These are phyloP conservation scores for Sebastes steindachneri DNA, from an alignment of 2,797 vertebrate species.

Conservation along the genomic window DNA sequence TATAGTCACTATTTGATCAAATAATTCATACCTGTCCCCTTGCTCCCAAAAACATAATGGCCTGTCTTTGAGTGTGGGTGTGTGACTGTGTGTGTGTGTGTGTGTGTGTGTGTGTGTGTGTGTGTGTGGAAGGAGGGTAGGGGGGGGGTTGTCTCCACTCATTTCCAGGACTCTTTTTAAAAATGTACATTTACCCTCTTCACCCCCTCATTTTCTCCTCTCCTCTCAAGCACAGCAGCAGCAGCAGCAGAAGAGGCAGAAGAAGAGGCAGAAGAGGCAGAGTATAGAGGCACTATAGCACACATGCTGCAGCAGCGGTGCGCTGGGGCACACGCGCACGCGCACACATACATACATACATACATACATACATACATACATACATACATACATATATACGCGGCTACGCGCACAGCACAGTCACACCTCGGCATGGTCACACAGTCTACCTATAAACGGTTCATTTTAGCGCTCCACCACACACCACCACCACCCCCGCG, in stretches of 20 bases:
- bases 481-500: not conserved
- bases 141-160: not conserved
- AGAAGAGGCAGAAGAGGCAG: not conserved
- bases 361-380: not conserved
- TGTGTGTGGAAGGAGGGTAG: not conserved
- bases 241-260: not conserved
- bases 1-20: not conserved
- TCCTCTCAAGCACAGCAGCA: slow-evolving; percentile 29
- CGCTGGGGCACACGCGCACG: slow-evolving; percentile 49
- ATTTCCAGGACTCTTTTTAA: slow-evolving; percentile 15
- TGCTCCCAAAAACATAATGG: not conserved
- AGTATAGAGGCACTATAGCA: slow-evolving; percentile 23
- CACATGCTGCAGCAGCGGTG: slow-evolving; percentile 75
- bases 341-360: slow-evolving; percentile 18
- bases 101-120: not conserved
- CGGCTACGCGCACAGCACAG: slow-evolving; percentile 42
- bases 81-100: not conserved
- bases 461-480: slow-evolving; percentile 1
- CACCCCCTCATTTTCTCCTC: slow-evolving; percentile 49
- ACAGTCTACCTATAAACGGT: slow-evolving; percentile 30
- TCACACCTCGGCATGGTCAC: slow-evolving; percentile 49
- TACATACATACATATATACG: not conserved
- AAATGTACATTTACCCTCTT: slow-evolving; percentile 30
- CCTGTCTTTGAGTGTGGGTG: not conserved
- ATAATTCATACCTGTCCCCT: not conserved